phyloP scores from a whole-genome alignment of 92 coral and sea anemone species.

The Parazoanthus swiftii region DNA sequence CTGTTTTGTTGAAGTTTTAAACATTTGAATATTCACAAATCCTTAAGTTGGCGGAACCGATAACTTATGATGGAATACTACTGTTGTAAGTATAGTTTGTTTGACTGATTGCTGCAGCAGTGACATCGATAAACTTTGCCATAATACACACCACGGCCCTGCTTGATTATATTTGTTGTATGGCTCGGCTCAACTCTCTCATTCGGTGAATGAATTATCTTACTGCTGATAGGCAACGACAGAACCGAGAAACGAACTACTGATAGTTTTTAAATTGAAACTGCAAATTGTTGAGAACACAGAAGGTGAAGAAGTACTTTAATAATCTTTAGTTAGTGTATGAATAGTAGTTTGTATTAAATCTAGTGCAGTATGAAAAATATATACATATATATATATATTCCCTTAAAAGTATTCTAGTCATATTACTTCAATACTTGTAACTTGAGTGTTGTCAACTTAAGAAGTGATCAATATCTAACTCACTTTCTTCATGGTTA shows the following conservation, averaged over 20 bases:
- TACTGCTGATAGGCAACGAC: background rate
- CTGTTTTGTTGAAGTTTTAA: background rate
- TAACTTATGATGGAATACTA: slow-evolving; percentile 13
- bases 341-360: background rate
- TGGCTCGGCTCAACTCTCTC: background rate
- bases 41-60: background rate
- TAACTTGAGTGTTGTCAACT: background rate
- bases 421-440: background rate
- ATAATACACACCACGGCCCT: slow-evolving; percentile 25
- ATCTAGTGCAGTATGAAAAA: background rate
- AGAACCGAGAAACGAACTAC: background rate
- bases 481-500: background rate
- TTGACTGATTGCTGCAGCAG: slow-evolving; percentile 22
- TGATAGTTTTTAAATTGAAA: background rate
- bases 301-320: background rate
- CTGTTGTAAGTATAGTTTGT: slow-evolving; percentile 26
- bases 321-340: background rate
- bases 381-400: background rate
- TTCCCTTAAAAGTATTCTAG: background rate
- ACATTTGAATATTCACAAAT: background rate
- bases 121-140: background rate
- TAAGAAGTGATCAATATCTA: background rate
- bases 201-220: background rate
- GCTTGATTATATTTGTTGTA: background rate
- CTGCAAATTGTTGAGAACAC: background rate